Evolutionary conservation across 2,888 invertebrate genomes (phyloP).

Genomic region (Syrista parreyssii): DNA sequence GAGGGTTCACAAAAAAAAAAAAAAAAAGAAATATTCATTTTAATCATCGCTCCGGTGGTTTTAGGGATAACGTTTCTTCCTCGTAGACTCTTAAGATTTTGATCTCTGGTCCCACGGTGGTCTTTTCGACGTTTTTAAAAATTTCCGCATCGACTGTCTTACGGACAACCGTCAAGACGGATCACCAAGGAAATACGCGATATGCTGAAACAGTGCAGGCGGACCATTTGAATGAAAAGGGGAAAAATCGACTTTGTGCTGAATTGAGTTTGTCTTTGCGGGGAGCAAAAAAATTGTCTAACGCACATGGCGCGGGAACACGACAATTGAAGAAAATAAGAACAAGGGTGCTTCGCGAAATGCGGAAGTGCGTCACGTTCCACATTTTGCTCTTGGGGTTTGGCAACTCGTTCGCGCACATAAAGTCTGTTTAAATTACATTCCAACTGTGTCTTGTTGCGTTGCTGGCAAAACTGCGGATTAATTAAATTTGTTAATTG

Average conservation of each 20-base stretch:
- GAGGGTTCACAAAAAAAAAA: neutral
- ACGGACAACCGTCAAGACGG: neutral
- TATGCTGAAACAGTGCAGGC: neutral
- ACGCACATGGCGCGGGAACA: neutral
- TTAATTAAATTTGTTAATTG: constrained; percentile 65
- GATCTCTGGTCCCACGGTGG: neutral
- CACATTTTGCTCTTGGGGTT: neutral
- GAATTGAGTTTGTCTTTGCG: too few relatives aligned
- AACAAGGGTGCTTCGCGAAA: neutral
- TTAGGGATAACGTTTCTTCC: neutral
- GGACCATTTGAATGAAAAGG: neutral
- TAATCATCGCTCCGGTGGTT: neutral
- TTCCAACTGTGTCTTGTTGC: constrained; percentile 56
- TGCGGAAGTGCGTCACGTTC: neutral
- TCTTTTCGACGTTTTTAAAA: neutral
- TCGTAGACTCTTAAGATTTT: neutral
- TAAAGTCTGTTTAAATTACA: constrained; percentile 51
- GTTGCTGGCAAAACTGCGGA: constrained; percentile 50
- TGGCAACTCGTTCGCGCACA: constrained; percentile 14
- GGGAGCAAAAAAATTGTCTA: neutral
- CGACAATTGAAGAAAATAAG: neutral
- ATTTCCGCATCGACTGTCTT: neutral
- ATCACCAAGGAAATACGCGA: neutral
- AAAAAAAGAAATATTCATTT: neutral
- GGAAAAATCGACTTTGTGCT: neutral